Conservation (phyloP, 2,113 vertebrate genomes). For the Herpetotheres cachinnans region DNA sequence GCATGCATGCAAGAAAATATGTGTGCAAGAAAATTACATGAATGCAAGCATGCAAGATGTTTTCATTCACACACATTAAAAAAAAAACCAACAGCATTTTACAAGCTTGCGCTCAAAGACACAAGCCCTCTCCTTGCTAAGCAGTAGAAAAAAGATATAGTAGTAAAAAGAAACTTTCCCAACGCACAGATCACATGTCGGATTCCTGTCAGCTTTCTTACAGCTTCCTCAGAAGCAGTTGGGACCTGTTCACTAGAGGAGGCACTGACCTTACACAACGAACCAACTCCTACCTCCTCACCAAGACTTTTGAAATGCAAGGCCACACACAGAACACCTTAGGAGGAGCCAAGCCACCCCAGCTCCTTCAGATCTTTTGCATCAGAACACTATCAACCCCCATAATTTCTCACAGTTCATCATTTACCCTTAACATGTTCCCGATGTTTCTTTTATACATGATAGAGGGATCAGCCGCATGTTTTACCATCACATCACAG, state of each 20-base stretch:
- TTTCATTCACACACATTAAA: background rate
- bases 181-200: no score
- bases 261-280: background rate
- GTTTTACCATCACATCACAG: background rate
- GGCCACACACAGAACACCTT: background rate
- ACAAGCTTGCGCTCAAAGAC: background rate
- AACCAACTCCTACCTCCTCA: background rate
- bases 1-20: background rate
- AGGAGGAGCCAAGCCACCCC: background rate
- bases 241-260: background rate
- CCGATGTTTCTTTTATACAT: background rate
- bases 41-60: background rate
- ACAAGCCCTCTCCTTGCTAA: background rate
- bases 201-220: background rate
- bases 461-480: background rate
- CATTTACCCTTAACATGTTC: background rate
- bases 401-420: background rate
- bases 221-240: background rate
- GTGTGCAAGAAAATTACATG: background rate
- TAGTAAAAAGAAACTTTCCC: background rate
- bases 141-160: background rate
- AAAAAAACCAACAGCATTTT: background rate
- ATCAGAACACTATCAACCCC: background rate
- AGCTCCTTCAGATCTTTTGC: background rate
- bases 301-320: background rate